These are phyloP conservation scores for Brienomyrus longianalis DNA, from an alignment of 2,113 vertebrate species.

Conservation along the genomic window DNA sequence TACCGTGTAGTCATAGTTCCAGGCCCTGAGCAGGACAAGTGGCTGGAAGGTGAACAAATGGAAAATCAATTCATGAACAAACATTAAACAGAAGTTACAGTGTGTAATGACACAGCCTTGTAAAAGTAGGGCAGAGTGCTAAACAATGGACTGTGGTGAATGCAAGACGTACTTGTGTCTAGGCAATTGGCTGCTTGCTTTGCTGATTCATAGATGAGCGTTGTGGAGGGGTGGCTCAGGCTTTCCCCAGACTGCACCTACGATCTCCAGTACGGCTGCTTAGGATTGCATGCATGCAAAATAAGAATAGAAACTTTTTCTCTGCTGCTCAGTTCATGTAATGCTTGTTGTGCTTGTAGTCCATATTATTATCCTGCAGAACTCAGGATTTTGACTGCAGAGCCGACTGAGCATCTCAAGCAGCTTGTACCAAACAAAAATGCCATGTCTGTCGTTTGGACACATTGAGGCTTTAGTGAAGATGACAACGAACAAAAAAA, in stretches of 20 bases:
- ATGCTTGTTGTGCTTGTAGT: not conserved
- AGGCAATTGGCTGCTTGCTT: not conserved
- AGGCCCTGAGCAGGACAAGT: not conserved
- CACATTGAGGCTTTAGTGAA: too few species aligned
- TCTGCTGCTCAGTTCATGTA: not conserved
- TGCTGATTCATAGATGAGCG: not conserved
- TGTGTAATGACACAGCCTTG: not conserved
- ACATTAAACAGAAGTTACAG: not conserved
- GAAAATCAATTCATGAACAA: not conserved
- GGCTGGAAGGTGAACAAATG: not conserved
- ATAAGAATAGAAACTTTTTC: not conserved
- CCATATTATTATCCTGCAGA: not conserved
- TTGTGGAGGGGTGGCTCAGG: not conserved
- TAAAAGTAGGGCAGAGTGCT: not conserved
- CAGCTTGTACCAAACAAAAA: too few species aligned
- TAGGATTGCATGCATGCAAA: not conserved
- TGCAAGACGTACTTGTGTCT: not conserved
- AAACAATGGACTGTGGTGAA: not conserved
- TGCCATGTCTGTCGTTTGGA: too few species aligned
- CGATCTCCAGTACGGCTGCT: not conserved
- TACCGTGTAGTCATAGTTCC: not conserved
- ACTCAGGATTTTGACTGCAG: not conserved
- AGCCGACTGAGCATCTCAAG: not conserved
- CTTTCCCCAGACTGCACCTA: not conserved
- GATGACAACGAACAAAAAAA: too few species aligned